Evolutionary conservation across 1,140 invertebrate genomes (phyloP).

Genomic region (Gonioctena quinquepunctata): DNA sequence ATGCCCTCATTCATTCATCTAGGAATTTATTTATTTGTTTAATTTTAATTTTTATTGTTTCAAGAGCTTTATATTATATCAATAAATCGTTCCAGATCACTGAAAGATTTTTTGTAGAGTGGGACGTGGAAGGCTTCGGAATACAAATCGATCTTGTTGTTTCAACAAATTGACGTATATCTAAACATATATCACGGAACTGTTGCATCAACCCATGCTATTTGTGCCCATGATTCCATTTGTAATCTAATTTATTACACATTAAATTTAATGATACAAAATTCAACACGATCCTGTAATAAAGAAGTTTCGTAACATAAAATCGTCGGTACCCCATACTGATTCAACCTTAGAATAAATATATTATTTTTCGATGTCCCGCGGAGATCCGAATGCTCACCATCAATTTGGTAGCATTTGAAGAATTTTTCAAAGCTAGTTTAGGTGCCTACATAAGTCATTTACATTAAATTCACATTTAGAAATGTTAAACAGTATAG

Average conservation of each 20-base stretch:
- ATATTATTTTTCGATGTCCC: conserved; percentile 8
- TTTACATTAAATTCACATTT: conserved; percentile 14
- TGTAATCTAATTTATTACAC: not conserved
- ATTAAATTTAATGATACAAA: conserved; percentile 10
- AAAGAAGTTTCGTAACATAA: conserved; percentile 12
- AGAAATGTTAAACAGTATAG: conserved; percentile 2
- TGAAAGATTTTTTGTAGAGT: too few relatives aligned
- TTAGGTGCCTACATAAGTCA: not conserved
- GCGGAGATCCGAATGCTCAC: conserved; percentile 11
- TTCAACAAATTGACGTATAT: too few relatives aligned
- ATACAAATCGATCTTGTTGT: too few relatives aligned
- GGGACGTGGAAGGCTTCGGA: too few relatives aligned
- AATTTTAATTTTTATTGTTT: too few relatives aligned
- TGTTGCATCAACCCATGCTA: not conserved
- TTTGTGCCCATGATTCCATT: not conserved
- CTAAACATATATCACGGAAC: not conserved
- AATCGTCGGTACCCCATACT: conserved; percentile 1
- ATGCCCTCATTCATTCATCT: too few relatives aligned
- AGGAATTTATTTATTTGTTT: too few relatives aligned
- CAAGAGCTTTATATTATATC: too few relatives aligned
- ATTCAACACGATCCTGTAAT: conserved; percentile 10
- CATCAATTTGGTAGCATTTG: conserved; percentile 14
- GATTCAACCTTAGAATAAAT: not conserved
- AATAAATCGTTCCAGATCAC: too few relatives aligned
- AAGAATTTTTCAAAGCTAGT: conserved; percentile 5